Evolutionary conservation across 2,797 vertebrate genomes (phyloP).

Genomic region (Discoglossus pictus): DNA sequence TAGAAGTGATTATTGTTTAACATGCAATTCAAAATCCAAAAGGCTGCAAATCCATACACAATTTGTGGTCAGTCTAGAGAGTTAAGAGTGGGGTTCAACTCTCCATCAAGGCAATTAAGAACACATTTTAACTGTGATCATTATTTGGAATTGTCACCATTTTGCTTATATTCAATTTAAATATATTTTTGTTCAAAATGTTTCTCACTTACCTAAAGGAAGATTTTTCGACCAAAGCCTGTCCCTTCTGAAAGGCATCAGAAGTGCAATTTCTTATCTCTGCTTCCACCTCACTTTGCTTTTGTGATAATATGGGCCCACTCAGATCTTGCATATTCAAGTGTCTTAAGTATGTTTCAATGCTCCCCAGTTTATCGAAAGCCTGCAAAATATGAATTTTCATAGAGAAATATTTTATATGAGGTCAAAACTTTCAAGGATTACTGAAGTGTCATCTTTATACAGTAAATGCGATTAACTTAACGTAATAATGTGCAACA

Average conservation of each 20-base stretch:
- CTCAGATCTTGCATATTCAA: slow-evolving; percentile 65
- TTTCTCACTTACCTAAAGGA: slow-evolving; percentile 69
- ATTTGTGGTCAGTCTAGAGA: too few species aligned
- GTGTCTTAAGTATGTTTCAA: slow-evolving; percentile 71
- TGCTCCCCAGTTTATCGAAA: slow-evolving; percentile 71
- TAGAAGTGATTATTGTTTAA: too few species aligned
- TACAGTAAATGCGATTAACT: too few species aligned
- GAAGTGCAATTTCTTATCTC: slow-evolving; percentile 65
- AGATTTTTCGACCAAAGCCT: slow-evolving; percentile 69
- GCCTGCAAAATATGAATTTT: slow-evolving; percentile 74
- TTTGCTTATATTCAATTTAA: not conserved
- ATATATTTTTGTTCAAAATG: not conserved
- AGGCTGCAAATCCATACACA: too few species aligned
- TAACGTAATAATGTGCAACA: not conserved
- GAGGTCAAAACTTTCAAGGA: too few species aligned
- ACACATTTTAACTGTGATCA: too few species aligned
- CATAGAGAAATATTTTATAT: too few species aligned
- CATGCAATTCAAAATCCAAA: too few species aligned
- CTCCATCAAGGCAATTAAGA: too few species aligned
- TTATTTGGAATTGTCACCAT: not conserved
- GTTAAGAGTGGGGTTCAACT: too few species aligned
- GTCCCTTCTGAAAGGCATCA: slow-evolving; percentile 72
- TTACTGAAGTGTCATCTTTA: too few species aligned
- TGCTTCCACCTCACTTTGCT: slow-evolving; percentile 69
- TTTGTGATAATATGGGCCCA: slow-evolving; percentile 63